Conservation (phyloP, 2,888 invertebrate species). For the Dorcus hopei region DNA sequence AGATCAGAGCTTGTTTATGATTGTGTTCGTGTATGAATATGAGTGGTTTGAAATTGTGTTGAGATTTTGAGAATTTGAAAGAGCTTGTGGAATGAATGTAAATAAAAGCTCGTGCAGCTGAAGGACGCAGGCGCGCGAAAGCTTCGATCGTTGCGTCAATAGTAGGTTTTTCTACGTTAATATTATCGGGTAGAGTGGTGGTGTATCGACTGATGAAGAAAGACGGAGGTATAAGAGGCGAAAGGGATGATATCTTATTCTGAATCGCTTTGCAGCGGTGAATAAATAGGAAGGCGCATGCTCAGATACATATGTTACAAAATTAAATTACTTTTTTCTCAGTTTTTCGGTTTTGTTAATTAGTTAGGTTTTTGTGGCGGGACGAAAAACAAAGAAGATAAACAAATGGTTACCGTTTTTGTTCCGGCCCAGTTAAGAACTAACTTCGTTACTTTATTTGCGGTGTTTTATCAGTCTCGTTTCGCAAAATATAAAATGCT, state of each 20-base stretch:
- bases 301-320: constrained; percentile 20
- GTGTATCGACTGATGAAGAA: constrained; percentile 32
- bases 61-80: not conserved
- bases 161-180: constrained; percentile 27
- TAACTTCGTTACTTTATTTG: constrained; percentile 7
- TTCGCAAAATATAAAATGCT: constrained; percentile 6
- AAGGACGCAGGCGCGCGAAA: constrained; percentile 15
- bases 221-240: constrained; percentile 19
- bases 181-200: constrained; percentile 27
- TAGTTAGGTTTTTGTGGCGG: constrained; percentile 19
- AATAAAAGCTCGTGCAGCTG: constrained; percentile 14
- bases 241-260: constrained; percentile 28
- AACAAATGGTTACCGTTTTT: constrained; percentile 14
- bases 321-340: constrained; percentile 32
- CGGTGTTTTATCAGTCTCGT: constrained; percentile 2
- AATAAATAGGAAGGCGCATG: constrained; percentile 15
- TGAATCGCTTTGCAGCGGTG: constrained; percentile 21
- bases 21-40: not conserved
- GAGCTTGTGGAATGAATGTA: not conserved
- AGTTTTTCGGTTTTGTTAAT: constrained; percentile 27
- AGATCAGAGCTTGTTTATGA: not conserved
- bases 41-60: not conserved
- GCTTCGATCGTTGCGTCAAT: constrained; percentile 21
- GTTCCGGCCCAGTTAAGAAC: constrained; percentile 10
- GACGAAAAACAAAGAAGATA: constrained; percentile 9